These are phyloP conservation scores for Enteromius trimaculatus DNA, from an alignment of 2,797 vertebrate genomes.

Conservation along the genomic window DNA sequence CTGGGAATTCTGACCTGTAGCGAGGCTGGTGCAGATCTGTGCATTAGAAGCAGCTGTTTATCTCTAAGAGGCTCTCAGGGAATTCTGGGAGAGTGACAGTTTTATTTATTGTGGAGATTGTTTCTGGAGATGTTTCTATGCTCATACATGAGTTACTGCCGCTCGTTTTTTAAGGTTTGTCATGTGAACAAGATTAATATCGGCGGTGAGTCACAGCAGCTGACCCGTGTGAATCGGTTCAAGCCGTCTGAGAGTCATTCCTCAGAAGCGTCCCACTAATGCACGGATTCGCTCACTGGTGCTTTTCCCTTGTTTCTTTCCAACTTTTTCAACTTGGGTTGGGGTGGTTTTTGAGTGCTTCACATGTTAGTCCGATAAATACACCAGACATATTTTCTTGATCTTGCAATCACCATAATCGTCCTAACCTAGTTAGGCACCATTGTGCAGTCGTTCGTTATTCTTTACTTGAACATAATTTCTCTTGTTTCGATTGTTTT, in stretches of 20 bases:
- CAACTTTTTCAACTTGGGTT: no score
- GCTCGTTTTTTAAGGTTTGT: background rate
- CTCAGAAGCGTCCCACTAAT: conserved; percentile 68
- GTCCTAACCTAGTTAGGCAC: background rate
- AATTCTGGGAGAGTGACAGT: background rate
- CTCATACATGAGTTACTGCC: background rate
- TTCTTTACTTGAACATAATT: background rate
- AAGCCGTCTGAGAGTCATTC: conserved; percentile 69
- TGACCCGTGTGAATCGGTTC: conserved; percentile 61
- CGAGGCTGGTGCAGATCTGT: background rate
- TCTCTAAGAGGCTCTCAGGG: background rate
- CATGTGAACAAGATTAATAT: conserved; percentile 16
- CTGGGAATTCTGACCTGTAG: conserved; percentile 14
- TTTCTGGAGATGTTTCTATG: background rate
- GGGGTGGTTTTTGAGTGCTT: background rate
- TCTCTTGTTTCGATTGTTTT: background rate
- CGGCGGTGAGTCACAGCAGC: conserved; percentile 41
- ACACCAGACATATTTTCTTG: background rate
- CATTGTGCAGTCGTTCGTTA: background rate
- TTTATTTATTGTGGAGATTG: conserved; percentile 8
- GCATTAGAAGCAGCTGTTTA: conserved; percentile 7
- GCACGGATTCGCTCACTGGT: conserved; percentile 60
- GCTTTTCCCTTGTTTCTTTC: background rate
- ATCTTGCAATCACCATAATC: background rate
- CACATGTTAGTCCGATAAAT: background rate